Percentiles rank a stretch among this genome's conserved stretches.
phyloP scores from a whole-genome alignment of 2,888 invertebrate species.

The Gryllus longicercus region DNA sequence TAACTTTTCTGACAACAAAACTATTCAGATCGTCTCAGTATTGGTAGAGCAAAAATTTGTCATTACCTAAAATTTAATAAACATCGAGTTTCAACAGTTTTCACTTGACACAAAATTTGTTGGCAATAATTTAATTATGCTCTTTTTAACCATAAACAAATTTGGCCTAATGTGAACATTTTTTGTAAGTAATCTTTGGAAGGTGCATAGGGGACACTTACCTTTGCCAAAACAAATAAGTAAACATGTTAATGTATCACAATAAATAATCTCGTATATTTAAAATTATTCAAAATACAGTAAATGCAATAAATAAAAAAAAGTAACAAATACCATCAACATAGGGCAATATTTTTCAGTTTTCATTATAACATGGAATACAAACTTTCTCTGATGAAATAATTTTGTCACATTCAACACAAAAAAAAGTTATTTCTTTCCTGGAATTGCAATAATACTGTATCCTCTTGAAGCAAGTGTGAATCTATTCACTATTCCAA shows the following conservation, averaged over 20 bases:
- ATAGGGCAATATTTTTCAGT: neutral
- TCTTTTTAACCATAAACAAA: too few relatives aligned
- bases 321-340: neutral
- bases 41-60: too few relatives aligned
- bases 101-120: too few relatives aligned
- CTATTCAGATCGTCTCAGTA: too few relatives aligned
- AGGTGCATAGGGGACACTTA: too few relatives aligned
- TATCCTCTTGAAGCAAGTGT: neutral
- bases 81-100: too few relatives aligned
- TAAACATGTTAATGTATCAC: neutral
- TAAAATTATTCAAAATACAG: constrained; percentile 17
- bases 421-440: neutral
- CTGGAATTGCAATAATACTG: neutral
- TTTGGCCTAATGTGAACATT: too few relatives aligned
- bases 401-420: neutral
- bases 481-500: neutral
- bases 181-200: too few relatives aligned
- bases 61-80: too few relatives aligned
- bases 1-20: too few relatives aligned
- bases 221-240: neutral
- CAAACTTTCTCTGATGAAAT: neutral
- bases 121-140: too few relatives aligned
- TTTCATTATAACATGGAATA: neutral
- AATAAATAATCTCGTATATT: constrained; percentile 6
- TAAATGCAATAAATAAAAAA: neutral